Evolutionary conservation across 2,113 vertebrate species (phyloP).

Genomic region (Kryptolebias marmoratus): DNA sequence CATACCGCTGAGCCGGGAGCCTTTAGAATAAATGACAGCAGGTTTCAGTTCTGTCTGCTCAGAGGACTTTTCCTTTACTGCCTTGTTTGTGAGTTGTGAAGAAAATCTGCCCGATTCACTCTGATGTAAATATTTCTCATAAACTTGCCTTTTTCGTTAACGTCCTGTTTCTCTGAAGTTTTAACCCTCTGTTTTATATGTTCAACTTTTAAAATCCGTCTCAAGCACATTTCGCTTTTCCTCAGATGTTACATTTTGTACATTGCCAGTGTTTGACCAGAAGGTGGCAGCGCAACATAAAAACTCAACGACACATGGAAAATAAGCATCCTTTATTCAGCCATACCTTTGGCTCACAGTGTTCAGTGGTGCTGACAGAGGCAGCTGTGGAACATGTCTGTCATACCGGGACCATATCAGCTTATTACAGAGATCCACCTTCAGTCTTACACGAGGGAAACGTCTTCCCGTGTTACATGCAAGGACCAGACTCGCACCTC

Average conservation of each 20-base stretch:
- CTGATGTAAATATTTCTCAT: conserved; percentile 63
- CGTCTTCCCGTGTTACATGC: background rate
- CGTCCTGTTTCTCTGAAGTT: background rate
- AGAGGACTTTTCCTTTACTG: background rate
- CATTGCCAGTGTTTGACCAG: conserved; percentile 23
- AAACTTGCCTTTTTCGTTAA: conserved; percentile 1
- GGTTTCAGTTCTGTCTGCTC: conserved; percentile 6
- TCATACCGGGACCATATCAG: conserved; percentile 4
- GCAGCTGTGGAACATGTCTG: conserved; percentile 4
- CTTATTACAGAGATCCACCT: background rate
- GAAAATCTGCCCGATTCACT: background rate
- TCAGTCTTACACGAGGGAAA: background rate
- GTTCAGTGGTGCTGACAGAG: conserved; percentile 45
- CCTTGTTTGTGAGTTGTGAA: background rate
- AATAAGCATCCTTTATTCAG: conserved; percentile 40
- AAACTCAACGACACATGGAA: background rate
- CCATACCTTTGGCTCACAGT: conserved; percentile 44
- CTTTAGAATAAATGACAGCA: background rate
- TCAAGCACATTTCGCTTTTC: conserved; percentile 34
- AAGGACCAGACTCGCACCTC: background rate
- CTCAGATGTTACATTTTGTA: background rate
- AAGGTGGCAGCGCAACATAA: conserved; percentile 20
- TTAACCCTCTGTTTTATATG: conserved; percentile 49
- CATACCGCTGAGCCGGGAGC: background rate
- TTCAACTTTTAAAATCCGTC: conserved; percentile 52